phyloP scores from a whole-genome alignment of 2,797 vertebrate species.

The Dallia pectoralis region DNA sequence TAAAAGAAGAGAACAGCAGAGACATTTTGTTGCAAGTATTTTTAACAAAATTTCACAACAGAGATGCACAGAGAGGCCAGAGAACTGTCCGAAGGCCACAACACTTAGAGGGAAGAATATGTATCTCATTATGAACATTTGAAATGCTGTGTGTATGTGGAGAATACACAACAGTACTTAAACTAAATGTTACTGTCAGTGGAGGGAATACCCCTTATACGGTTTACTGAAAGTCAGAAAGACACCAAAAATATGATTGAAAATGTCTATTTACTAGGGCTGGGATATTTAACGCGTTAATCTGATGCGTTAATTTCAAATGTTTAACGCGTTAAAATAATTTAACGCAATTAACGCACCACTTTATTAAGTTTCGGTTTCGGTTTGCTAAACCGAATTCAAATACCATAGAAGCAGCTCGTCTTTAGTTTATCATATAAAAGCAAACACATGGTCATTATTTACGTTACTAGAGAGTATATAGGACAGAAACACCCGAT shows the following conservation, averaged over 20 bases:
- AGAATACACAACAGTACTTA: not conserved
- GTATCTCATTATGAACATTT: too few relatives aligned
- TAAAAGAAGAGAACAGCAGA: not conserved
- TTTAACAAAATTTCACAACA: slow-evolving; percentile 42
- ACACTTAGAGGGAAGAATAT: not conserved
- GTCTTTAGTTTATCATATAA: too few relatives aligned
- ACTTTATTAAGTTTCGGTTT: too few relatives aligned
- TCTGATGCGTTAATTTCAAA: too few relatives aligned
- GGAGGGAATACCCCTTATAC: not conserved
- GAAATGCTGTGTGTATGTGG: not conserved
- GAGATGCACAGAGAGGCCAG: not conserved
- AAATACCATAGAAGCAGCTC: too few relatives aligned
- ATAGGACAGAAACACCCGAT: too few relatives aligned
- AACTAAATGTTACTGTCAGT: not conserved
- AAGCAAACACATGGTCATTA: too few relatives aligned
- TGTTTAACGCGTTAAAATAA: too few relatives aligned
- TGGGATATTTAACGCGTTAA: too few relatives aligned
- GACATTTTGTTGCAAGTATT: not conserved
- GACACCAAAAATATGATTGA: not conserved
- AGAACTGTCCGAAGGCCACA: not conserved
- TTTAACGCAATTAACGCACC: too few relatives aligned
- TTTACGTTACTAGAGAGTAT: too few relatives aligned
- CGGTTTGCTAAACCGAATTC: too few relatives aligned
- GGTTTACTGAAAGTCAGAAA: not conserved
- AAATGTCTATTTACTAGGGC: slow-evolving; percentile 25